These are phyloP conservation scores for Notiomystis cincta DNA, from an alignment of 2,113 vertebrate species.

Conservation along the genomic window DNA sequence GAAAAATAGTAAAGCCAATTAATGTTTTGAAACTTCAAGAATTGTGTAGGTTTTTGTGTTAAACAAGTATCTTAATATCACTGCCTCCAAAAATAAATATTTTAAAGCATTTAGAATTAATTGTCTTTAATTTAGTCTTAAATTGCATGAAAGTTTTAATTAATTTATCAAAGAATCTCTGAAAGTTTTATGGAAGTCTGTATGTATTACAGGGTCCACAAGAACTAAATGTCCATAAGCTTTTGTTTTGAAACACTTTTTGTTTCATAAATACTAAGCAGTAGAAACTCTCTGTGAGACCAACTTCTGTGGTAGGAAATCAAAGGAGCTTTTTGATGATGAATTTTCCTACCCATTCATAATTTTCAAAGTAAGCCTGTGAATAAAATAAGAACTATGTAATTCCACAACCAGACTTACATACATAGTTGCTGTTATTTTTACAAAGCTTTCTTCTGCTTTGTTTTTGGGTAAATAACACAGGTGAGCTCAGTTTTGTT, in stretches of 20 bases:
- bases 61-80: neutral
- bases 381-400: neutral
- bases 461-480: neutral
- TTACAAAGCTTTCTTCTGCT: neutral
- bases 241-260: no score
- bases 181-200: neutral
- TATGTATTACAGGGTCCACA: neutral
- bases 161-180: neutral
- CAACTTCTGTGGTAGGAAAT: rapidly evolving
- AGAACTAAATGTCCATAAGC: neutral
- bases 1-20: neutral
- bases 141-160: neutral
- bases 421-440: neutral
- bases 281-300: neutral
- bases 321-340: neutral
- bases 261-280: neutral
- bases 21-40: neutral
- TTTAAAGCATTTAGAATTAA: neutral
- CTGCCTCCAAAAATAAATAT: neutral
- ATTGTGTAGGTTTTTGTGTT: neutral
- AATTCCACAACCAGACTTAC: neutral
- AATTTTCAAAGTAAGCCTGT: neutral
- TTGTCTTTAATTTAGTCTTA: neutral
- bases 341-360: neutral
- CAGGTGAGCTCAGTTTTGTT: neutral